phyloP scores from a whole-genome alignment of 2,888 invertebrate genomes.

The Ecdyonurus torrentis region DNA sequence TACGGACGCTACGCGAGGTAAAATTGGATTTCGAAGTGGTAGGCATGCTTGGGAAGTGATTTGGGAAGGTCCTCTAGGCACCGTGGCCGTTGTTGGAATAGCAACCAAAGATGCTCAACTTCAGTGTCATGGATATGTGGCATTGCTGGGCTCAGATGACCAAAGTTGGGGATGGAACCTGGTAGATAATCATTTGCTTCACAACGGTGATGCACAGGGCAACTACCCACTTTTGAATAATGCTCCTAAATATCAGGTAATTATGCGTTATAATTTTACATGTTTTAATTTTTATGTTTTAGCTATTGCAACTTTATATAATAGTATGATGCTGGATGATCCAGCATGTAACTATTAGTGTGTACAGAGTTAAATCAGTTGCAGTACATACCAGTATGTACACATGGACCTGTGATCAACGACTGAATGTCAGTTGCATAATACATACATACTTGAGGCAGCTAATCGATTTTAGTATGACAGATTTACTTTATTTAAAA shows the following conservation, averaged over 20 bases:
- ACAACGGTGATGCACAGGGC: conserved; percentile 90
- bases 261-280: too few species aligned
- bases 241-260: conserved; percentile 94
- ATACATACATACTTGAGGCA: too few species aligned
- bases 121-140: conserved; percentile 84
- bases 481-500: too few species aligned
- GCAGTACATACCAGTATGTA: too few species aligned
- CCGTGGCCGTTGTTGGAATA: conserved; percentile 92
- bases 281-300: too few species aligned
- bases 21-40: conserved; percentile 79
- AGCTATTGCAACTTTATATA: too few species aligned
- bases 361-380: too few species aligned
- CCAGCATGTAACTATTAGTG: too few species aligned
- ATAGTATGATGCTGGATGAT: too few species aligned
- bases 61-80: conserved; percentile 97
- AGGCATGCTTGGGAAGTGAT: conserved; percentile 96
- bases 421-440: too few species aligned
- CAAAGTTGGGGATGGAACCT: conserved; percentile 99
- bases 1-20: conserved; percentile 85
- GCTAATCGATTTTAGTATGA: too few species aligned
- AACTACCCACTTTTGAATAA: conserved; percentile 89
- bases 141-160: conserved; percentile 85
- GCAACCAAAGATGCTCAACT: conserved; percentile 87
- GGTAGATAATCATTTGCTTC: conserved; percentile 90
- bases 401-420: too few species aligned